Evolutionary conservation across 2,888 invertebrate genomes (phyloP), one percentile per base, ranked within the genome.

Genomic region (Drosophila prostipennis): DNA sequence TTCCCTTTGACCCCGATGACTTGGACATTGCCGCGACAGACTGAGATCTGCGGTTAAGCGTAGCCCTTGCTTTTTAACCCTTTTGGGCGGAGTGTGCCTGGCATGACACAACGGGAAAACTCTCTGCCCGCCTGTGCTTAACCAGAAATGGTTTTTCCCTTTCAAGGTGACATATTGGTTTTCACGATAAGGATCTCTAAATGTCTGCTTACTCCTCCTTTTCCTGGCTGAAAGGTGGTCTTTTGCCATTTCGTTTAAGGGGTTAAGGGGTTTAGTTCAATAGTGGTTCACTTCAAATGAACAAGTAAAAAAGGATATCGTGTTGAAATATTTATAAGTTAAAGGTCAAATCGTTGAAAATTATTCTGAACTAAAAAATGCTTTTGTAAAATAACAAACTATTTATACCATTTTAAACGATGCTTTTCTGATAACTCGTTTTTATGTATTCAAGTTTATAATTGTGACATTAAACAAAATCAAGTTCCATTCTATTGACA

Each of bases 41-140:
- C 60, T 49, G 45, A 63, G 76, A 72, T 53, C 61, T 82, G 85
- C 78, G 79, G 87, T 87, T 80, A 77, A 79, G 88, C 89, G 84
- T 89, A 82, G 78, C 89, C 88, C 78, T 86, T 79, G 76, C 77
- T 77, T 87, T 89, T 89, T 88, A 89, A 89, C 89, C 89, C 89
- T 81, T 85, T 52, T 19, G 48, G 11, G 49, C 40, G 46, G 37
- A 70, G 68, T 68, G 69, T 58, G 59, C 70, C 69, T 74, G 78
- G 75, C 76, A 74, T 87, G 77, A 78, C 55, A 80, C 72, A 80
- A 60, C 46, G 57, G 60, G 49, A 70, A 69, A 72, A 45, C 26
- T 39, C 39, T 23, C 54, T 45, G 70, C 37, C 43, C 36, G 48
- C 58, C 54, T 70, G 74, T 74, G 74, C 59, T 56, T 45, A 43